Percentiles rank a stretch among this genome's conserved stretches.
phyloP scores from a whole-genome alignment of 2,888 invertebrate species.

The Hydraecia micacea region DNA sequence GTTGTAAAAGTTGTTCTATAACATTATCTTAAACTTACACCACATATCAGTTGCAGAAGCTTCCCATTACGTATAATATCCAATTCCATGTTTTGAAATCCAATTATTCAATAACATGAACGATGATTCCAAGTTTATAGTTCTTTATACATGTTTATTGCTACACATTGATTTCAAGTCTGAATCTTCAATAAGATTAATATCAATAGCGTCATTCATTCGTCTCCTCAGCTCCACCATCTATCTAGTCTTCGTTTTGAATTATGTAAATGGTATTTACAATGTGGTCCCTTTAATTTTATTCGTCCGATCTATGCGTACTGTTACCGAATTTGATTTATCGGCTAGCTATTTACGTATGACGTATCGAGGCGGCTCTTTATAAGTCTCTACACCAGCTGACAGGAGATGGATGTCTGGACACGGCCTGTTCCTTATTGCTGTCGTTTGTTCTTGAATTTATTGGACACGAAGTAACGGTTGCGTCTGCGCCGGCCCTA shows the following conservation, averaged over 20 bases:
- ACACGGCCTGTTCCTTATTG: conserved; percentile 82
- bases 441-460: conserved; percentile 87
- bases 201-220: conserved; percentile 77
- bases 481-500: conserved; percentile 75
- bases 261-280: conserved; percentile 80
- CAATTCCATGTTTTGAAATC: conserved; percentile 66
- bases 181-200: conserved; percentile 74
- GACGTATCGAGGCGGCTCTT: conserved; percentile 78
- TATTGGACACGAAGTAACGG: conserved; percentile 89
- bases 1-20: conserved; percentile 66
- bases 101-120: conserved; percentile 70
- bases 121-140: conserved; percentile 66
- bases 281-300: conserved; percentile 77
- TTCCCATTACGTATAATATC: conserved; percentile 62
- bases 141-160: conserved; percentile 75
- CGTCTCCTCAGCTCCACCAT: conserved; percentile 71
- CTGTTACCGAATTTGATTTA: conserved; percentile 84
- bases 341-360: conserved; percentile 74
- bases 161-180: conserved; percentile 73
- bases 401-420: conserved; percentile 86
- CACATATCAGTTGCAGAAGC: conserved; percentile 61
- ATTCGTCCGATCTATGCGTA: conserved; percentile 74
- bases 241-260: conserved; percentile 75
- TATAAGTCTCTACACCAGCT: conserved; percentile 72
- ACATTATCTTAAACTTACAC: conserved; percentile 65